Conservation (phyloP, 2,113 vertebrate genomes). For the Pardalotus punctatus region DNA sequence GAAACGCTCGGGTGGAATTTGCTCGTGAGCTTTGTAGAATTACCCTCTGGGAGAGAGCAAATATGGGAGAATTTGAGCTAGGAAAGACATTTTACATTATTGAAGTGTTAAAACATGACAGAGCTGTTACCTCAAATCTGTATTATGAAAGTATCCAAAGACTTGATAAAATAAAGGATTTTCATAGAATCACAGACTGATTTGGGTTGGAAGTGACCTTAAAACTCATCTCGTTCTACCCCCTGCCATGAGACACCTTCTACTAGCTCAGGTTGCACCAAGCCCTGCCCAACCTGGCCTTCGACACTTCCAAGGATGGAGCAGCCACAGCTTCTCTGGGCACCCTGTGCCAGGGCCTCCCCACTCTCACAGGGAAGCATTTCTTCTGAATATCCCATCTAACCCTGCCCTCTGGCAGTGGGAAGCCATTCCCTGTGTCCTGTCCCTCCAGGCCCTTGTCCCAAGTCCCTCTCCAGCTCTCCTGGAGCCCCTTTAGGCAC, state of each 20-base stretch:
- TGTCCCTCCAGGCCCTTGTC: background rate
- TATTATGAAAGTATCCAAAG: background rate
- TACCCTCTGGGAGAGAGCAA: background rate
- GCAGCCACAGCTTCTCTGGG: background rate
- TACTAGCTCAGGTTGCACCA: background rate
- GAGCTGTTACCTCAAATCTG: background rate
- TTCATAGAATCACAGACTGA: background rate
- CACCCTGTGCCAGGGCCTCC: background rate
- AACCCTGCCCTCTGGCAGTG: background rate
- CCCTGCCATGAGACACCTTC: background rate
- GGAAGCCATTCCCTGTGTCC: background rate
- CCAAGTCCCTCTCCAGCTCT: background rate
- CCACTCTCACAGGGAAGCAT: background rate
- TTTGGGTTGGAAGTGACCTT: background rate
- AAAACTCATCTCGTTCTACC: rapidly evolving
- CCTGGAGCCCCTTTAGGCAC: background rate
- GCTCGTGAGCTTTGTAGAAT: background rate
- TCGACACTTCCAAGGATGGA: background rate
- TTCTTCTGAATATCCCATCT: rapidly evolving
- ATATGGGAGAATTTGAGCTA: background rate
- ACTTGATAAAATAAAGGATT: background rate
- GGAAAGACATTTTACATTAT: background rate
- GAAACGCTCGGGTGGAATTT: background rate
- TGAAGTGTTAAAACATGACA: background rate
- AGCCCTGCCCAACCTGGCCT: rapidly evolving